Base-by-base conservation (phyloP, 2,113 vertebrate species). In the Zapus hudsonius region DNA sequence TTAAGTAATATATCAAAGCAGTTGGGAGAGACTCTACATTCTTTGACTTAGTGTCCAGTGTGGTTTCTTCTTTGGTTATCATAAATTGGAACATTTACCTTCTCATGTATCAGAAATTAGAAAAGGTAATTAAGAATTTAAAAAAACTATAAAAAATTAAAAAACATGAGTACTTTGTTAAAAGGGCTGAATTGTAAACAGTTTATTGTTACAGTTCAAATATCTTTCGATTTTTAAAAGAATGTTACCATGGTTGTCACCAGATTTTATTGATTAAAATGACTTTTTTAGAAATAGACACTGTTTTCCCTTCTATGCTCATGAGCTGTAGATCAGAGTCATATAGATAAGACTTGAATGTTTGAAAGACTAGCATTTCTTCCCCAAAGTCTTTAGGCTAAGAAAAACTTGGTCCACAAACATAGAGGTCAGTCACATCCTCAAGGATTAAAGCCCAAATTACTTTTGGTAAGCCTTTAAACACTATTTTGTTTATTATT, bases 81-180 rank as follows among this genome's bases (percentile, higher is more conserved):
- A 15, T 84, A 72, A 76, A 40, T 64, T 40, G 16, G 57, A 61
- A 36, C 6, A 81, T 19, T 17, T 52, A 38, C 16, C 27, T 57
- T 63, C 25, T 25, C 10, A 66, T 55, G 4, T 44, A 76, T 69
- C 59, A 84, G 25, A 72, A 91, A 78, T 73, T 74, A 36, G 33
- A 76, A 75, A 95, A 89, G 38, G 44, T 76, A 63, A 69, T 40
- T 70, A n/a, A 83, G 16, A 80, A 95, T 16, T 85, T 19, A 70
- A 23, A 83, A 92, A 42, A 3, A 78, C 44, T 47, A 12, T 15
- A 47, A 69, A 5, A 84, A 79, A 80, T 64, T n/a, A 36, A 63
- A 90, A 86, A 89, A n/a, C 2, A 38, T 36, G 29, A 4, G 1
- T 44, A 44, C 80, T 15, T 76, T 67, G 40, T 80, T 69, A 55